These are phyloP conservation scores for Lathamus discolor DNA, from an alignment of 2,113 vertebrate genomes.

Conservation along the genomic window DNA sequence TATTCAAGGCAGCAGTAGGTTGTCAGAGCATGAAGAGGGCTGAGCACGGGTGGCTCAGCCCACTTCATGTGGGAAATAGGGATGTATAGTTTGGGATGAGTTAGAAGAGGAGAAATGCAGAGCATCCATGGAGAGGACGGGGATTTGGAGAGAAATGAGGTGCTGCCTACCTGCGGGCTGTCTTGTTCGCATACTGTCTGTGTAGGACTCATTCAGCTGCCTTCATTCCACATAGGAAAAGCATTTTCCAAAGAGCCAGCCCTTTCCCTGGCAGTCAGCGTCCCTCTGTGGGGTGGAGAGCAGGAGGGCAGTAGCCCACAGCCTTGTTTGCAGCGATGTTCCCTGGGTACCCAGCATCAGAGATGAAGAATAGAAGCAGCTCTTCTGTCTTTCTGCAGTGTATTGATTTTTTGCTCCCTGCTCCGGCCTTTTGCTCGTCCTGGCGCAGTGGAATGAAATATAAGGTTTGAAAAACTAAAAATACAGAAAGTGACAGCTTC, in stretches of 20 bases:
- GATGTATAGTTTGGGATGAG: neutral
- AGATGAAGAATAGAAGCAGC: slow-evolving; percentile 54
- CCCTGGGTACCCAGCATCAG: slow-evolving; percentile 1
- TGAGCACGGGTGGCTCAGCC: neutral
- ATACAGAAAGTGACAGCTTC: slow-evolving; percentile 73
- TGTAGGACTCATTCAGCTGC: neutral
- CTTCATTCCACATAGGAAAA: neutral
- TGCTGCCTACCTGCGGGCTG: neutral
- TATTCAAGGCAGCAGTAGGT: neutral
- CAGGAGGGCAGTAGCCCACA: neutral
- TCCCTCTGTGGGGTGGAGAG: neutral
- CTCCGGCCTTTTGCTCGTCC: slow-evolving; percentile 68
- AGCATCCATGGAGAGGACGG: neutral
- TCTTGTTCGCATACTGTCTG: fast-evolving
- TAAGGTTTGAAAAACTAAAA: slow-evolving; percentile 74
- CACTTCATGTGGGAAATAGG: neutral
- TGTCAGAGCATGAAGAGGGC: neutral
- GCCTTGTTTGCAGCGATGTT: neutral
- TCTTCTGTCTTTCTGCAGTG: slow-evolving; percentile 59
- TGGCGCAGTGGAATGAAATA: slow-evolving; percentile 63
- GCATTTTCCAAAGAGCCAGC: neutral
- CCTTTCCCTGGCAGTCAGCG: neutral
- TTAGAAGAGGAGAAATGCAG: neutral
- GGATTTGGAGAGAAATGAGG: neutral
- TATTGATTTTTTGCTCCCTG: slow-evolving; percentile 76